Percentiles rank a stretch among this genome's conserved stretches.
Evolutionary conservation across 2,888 invertebrate genomes (phyloP).

Genomic region (Caenorhabditis auriculariae): DNA sequence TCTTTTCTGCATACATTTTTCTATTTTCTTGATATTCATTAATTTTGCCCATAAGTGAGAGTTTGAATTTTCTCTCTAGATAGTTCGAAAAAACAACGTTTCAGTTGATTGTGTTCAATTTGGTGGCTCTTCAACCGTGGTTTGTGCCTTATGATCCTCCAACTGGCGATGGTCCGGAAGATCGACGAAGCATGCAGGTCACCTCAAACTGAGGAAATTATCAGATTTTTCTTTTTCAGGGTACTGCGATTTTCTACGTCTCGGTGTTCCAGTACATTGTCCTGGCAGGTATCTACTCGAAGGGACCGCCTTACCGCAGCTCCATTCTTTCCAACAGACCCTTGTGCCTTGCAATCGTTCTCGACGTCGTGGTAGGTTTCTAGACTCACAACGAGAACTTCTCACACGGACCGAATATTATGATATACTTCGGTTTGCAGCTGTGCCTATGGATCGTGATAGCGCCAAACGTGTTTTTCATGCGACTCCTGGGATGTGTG

Average conservation of each 20-base stretch:
- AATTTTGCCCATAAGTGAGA: no score
- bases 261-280: slow-evolving; percentile 76
- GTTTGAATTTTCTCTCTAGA: no score
- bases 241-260: slow-evolving; percentile 77
- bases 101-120: slow-evolving; percentile 47
- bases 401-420: no score
- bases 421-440: no score
- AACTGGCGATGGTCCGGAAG: slow-evolving; percentile 68
- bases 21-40: slow-evolving; percentile 2
- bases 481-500: slow-evolving; percentile 17
- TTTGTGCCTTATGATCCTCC: slow-evolving; percentile 63
- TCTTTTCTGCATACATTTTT: slow-evolving; percentile 2
- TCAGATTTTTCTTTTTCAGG: slow-evolving; percentile 65
- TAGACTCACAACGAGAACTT: no score
- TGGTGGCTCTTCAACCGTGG: slow-evolving; percentile 52
- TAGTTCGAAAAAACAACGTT: slow-evolving; percentile 5
- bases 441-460: slow-evolving; percentile 9
- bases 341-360: slow-evolving; percentile 32
- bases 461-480: slow-evolving; percentile 1
- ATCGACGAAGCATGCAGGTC: slow-evolving; percentile 72
- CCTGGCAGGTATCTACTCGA: slow-evolving; percentile 78
- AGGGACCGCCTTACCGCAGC: slow-evolving; percentile 62
- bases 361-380: slow-evolving; percentile 24
- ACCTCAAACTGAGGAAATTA: neutral
- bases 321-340: slow-evolving; percentile 70